These are phyloP conservation scores for Ochlodes sylvanus DNA, from an alignment of 2,888 invertebrate genomes.

Conservation along the genomic window DNA sequence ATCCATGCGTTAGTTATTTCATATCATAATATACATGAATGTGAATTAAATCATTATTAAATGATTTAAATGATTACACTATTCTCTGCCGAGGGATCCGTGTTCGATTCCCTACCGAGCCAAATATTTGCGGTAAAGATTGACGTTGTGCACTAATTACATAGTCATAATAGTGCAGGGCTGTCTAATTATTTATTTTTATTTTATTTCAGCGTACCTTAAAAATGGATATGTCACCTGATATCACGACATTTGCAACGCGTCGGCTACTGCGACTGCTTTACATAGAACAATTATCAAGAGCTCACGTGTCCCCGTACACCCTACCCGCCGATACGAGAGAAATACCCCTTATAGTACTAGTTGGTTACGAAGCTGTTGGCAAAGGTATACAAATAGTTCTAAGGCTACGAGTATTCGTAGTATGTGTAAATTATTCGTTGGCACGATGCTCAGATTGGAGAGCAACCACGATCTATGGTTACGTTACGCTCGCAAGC, in stretches of 20 bases:
- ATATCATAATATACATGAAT: too few species aligned
- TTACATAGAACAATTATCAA: constrained; percentile 71
- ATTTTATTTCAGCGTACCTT: constrained; percentile 55
- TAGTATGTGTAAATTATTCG: neutral
- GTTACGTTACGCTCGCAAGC: neutral
- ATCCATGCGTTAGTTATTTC: too few species aligned
- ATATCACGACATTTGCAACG: constrained; percentile 59
- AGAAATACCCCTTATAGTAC: constrained; percentile 68
- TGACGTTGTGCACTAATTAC: too few species aligned
- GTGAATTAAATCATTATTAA: too few species aligned
- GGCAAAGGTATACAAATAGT: constrained; percentile 65
- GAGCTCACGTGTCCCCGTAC: constrained; percentile 61
- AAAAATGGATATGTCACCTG: constrained; percentile 68
- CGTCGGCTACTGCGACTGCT: constrained; percentile 68
- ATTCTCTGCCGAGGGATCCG: too few species aligned
- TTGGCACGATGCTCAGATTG: neutral
- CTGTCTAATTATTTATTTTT: neutral
- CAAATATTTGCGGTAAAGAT: too few species aligned
- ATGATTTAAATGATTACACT: too few species aligned
- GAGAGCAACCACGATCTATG: neutral
- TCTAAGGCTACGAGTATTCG: neutral
- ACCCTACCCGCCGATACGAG: constrained; percentile 71
- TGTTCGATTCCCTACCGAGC: too few species aligned
- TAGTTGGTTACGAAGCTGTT: constrained; percentile 72
- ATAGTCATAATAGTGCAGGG: too few species aligned